Conservation (phyloP, 2,888 invertebrate species). For the Catocala fraxini region DNA sequence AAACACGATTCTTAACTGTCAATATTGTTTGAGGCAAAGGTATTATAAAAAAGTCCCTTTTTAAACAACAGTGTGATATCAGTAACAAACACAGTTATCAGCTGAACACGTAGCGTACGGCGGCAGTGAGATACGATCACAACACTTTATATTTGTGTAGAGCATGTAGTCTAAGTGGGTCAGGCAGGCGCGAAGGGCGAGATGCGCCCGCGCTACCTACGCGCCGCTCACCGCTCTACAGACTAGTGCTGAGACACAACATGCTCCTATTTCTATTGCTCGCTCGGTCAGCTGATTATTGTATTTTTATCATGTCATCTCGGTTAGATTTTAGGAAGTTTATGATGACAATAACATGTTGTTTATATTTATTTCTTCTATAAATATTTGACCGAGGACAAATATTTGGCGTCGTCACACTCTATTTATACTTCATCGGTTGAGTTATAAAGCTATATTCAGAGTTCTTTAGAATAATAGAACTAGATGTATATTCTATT, state of each 20-base stretch:
- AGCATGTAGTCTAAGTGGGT: slow-evolving; percentile 63
- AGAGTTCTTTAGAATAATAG: slow-evolving; percentile 8
- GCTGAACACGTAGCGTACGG: slow-evolving; percentile 22
- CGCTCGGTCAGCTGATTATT: neutral
- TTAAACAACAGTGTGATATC: neutral
- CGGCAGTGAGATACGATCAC: slow-evolving; percentile 41
- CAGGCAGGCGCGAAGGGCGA: slow-evolving; percentile 71
- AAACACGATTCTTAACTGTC: neutral
- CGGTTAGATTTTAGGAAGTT: slow-evolving; percentile 6
- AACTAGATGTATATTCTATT: slow-evolving; percentile 32
- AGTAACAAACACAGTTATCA: slow-evolving; percentile 10
- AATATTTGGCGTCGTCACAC: slow-evolving; percentile 18
- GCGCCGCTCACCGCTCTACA: slow-evolving; percentile 51
- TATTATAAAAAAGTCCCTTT: neutral
- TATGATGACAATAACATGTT: slow-evolving; percentile 4
- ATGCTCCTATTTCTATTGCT: neutral
- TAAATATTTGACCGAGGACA: slow-evolving; percentile 7
- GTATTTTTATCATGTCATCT: neutral
- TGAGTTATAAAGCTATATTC: slow-evolving; percentile 14
- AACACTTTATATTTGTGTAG: slow-evolving; percentile 59
- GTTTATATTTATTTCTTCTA: slow-evolving; percentile 3
- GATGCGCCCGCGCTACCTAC: slow-evolving; percentile 74
- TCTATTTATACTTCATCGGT: slow-evolving; percentile 25
- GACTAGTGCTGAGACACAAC: slow-evolving; percentile 52
- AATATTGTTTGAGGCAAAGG: neutral